A percentile compares a stretch with the other conserved stretches of the same genome.
Evolutionary conservation across 1,140 invertebrate species (phyloP).

Genomic region (Euura lappo): DNA sequence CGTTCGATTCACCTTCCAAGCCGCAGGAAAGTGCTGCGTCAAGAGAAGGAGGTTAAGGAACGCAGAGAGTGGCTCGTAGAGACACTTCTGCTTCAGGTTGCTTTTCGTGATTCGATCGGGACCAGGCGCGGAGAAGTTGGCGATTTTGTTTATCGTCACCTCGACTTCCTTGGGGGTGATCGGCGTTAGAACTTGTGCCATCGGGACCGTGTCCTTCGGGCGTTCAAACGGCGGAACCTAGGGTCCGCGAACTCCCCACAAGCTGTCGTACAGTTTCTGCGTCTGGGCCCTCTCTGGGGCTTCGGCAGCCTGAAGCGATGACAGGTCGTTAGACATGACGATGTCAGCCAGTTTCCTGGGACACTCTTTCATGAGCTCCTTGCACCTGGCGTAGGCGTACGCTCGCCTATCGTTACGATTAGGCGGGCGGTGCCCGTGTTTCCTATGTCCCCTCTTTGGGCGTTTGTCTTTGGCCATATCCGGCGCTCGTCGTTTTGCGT

Average conservation of each 20-base stretch:
- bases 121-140: not conserved
- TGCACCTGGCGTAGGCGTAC: not conserved
- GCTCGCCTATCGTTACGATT: not conserved
- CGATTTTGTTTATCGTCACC: not conserved
- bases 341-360: not conserved
- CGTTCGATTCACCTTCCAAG: slow-evolving; percentile 32
- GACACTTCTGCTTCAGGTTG: not conserved
- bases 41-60: slow-evolving; percentile 5
- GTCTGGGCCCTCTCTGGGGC: not conserved
- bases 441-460: not conserved
- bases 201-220: not conserved
- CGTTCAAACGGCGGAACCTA: not conserved
- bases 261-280: not conserved
- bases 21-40: slow-evolving; percentile 16
- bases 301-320: not conserved
- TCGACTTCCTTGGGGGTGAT: slow-evolving; percentile 12
- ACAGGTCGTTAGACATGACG: not conserved
- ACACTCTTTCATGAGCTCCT: not conserved
- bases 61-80: not conserved
- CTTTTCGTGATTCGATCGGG: slow-evolving; percentile 8
- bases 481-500: not conserved
- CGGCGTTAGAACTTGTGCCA: slow-evolving; percentile 5
- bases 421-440: not conserved
- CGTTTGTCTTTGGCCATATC: not conserved
- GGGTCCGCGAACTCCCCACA: slow-evolving; percentile 8